These are phyloP conservation scores for Podargus strigoides DNA, from an alignment of 2,797 vertebrate species.

Conservation along the genomic window DNA sequence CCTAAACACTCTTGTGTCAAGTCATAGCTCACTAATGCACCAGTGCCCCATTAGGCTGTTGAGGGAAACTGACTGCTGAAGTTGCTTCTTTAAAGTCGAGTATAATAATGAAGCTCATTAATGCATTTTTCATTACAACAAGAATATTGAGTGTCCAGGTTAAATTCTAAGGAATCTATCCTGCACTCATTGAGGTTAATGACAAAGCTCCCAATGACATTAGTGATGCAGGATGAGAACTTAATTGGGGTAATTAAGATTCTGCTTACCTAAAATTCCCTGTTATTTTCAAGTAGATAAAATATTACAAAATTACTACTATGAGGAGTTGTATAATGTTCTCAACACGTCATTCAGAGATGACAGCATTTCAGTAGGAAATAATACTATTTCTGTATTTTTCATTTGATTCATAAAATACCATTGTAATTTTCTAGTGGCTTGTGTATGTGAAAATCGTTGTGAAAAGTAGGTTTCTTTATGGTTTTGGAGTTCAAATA, in stretches of 20 bases:
- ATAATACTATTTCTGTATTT: not conserved
- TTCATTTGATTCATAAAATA: not conserved
- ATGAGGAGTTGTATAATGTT: conserved; percentile 12
- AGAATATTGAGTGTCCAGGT: conserved; percentile 51
- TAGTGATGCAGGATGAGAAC: conserved; percentile 44
- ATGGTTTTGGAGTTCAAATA: not conserved
- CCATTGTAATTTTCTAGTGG: not conserved
- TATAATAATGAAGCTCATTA: conserved; percentile 54
- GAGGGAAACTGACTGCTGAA: not conserved
- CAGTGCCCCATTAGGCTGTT: not conserved
- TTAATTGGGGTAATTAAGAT: conserved; percentile 65
- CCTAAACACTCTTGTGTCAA: not conserved
- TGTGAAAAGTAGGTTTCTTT: not conserved
- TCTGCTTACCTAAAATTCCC: conserved; percentile 49
- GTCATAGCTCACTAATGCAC: not conserved
- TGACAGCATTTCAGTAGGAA: conserved; percentile 11
- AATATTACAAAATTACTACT: conserved; percentile 27
- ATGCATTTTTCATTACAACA: conserved; percentile 57
- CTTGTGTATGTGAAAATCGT: not conserved
- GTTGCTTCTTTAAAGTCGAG: conserved; percentile 21
- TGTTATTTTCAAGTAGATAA: conserved; percentile 45
- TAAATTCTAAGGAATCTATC: conserved; percentile 52
- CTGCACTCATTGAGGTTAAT: conserved; percentile 42
- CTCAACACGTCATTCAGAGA: conserved; percentile 39
- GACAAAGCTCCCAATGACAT: conserved; percentile 36